These are phyloP conservation scores for Drosophila cognata DNA, from an alignment of 2,888 invertebrate species.

Conservation along the genomic window DNA sequence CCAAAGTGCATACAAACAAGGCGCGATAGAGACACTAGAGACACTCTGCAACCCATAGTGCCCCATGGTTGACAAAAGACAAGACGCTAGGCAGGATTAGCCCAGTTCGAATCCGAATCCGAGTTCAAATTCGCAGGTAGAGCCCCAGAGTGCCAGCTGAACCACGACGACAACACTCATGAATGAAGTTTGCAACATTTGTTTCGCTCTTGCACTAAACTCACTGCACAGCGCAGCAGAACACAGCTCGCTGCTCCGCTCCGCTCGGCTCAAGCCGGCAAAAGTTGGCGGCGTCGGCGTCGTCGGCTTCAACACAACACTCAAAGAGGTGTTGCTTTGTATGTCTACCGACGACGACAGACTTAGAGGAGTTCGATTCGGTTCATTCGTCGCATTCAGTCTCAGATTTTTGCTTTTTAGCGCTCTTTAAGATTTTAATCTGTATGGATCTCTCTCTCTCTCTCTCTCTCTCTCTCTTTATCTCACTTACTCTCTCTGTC, in stretches of 20 bases:
- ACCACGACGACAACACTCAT: conserved; percentile 25
- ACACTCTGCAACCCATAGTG: conserved; percentile 57
- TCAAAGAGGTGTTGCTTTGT: conserved; percentile 77
- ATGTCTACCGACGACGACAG: conserved; percentile 28
- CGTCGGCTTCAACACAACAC: conserved; percentile 53
- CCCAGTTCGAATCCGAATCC: conserved; percentile 46
- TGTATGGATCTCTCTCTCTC: conserved; percentile 26
- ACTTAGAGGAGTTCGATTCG: conserved; percentile 51
- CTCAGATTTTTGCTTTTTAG: conserved; percentile 64
- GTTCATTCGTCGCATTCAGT: conserved; percentile 20
- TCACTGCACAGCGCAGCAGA: conserved; percentile 5
- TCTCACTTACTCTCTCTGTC: conserved; percentile 3
- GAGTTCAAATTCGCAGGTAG: conserved; percentile 51
- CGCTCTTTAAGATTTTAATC: conserved; percentile 79
- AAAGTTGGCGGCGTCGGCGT: conserved; percentile 39
- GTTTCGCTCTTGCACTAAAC: conserved; percentile 26
- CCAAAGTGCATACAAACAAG: conserved; percentile 74
- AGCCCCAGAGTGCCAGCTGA: conserved; percentile 35
- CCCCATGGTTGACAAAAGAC: conserved; percentile 66
- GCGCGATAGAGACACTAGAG: conserved; percentile 46
- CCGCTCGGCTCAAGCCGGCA: conserved; percentile 14
- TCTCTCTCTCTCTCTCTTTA: background rate
- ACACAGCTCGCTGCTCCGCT: conserved; percentile 12
- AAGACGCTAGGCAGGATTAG: conserved; percentile 67
- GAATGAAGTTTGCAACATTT: conserved; percentile 47